Evolutionary conservation across 53 echinoderm and acorn worm genomes (phyloP).

Genomic region (Paracentrotus lividus): DNA sequence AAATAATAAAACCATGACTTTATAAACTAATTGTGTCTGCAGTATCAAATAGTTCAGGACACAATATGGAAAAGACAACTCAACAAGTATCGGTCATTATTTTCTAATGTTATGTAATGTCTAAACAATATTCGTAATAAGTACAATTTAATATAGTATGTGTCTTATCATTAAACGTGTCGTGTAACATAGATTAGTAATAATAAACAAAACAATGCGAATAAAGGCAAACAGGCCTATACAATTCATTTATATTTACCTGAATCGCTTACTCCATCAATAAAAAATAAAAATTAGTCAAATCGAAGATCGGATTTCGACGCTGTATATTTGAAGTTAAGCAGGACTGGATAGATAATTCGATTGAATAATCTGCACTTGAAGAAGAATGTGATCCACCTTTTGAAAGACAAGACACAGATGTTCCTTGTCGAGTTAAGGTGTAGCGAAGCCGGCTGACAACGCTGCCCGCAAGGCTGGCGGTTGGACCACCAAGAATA

Average conservation of each 20-base stretch:
- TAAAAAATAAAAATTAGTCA: neutral
- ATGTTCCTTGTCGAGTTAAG: slow-evolving; percentile 17
- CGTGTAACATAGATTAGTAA: too few species aligned
- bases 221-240: too few species aligned
- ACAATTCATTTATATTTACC: neutral
- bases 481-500: neutral
- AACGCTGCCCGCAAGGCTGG: neutral
- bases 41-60: too few species aligned
- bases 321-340: neutral
- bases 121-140: too few species aligned
- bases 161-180: too few species aligned
- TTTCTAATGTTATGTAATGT: too few species aligned
- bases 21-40: too few species aligned
- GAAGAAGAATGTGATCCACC: neutral
- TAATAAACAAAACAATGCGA: too few species aligned
- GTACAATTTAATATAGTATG: too few species aligned
- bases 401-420: slow-evolving; percentile 13
- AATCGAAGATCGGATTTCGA: neutral
- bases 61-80: too few species aligned
- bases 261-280: neutral
- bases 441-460: neutral
- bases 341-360: neutral
- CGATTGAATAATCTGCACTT: neutral
- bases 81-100: too few species aligned
- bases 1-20: too few species aligned